Evolutionary conservation across 2,113 vertebrate genomes (phyloP), one percentile per base, ranked within the genome.

Genomic region (Tapirus terrestris): DNA sequence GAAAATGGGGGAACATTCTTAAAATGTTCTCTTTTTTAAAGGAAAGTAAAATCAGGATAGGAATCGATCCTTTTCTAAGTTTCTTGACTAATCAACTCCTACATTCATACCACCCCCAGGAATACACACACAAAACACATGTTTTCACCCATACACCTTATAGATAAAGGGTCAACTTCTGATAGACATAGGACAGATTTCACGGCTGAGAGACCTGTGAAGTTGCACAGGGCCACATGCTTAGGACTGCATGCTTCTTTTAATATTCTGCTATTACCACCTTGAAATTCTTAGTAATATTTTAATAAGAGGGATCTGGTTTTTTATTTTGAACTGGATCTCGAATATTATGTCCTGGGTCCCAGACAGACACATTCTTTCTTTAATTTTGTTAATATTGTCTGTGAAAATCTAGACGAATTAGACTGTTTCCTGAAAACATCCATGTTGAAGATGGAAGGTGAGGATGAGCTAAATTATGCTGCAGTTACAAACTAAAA

Each of bases 361-460:
- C 25, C 14, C 81, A 16, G 3, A 67, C 4, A 84, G 17, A 56
- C 56, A 84, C 17, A 33, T 39, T 56, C 18, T 39, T 79, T 81
- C 63, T 89, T 83, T 93, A 87, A 60, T 73, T 77, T 43, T 39
- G 76, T 83, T 45, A 33, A 45, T 33, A n/a, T 0, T 75, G 89
- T 3, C 53, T 68, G 43, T 82, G 13, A 86, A 95, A 95, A 85
- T 56, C 6, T 68, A 80, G 86, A 77, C 18, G 79, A 51, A 94
- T 87, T 56, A 67, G 25, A 91, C 6, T 58, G 8, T 81, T 73
- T n/a, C 43, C 9, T 91, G 25, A 86, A 79, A 84, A 65, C 2
- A 73, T 77, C 25, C 2, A 39, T 18, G 6, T 75, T 96, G 18
- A 39, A 39, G 39, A 39, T 39, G 39, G 39, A 39, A 39, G 39